Base-by-base conservation (phyloP, 2,888 invertebrate species). In the Coecobrya sp. region DNA sequence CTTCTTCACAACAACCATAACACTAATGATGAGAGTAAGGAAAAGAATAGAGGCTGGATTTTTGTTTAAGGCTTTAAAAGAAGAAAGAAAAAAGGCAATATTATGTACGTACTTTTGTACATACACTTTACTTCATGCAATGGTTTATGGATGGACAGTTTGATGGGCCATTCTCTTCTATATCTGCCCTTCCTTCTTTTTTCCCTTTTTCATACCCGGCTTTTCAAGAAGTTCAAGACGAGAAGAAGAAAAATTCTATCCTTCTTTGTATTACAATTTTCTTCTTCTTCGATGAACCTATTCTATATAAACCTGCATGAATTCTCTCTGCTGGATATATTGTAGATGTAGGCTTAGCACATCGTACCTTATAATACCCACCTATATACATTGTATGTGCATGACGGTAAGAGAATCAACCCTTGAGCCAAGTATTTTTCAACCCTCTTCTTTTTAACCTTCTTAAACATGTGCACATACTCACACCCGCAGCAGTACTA, bases 141-240 rank as follows among this genome's bases (percentile, higher is more conserved):
- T 42, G 65, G 73, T 52, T 87, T 87, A 87, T 87, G 87, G 87
- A 89, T 82, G 89, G 82, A 89, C 89, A 89, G 79, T 62, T 89
- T 89, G 82, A 89, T 89, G 89, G 82, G 42, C 89, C 79, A 79
- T 89, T 70, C 25, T 81, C 45, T 62, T 13, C 16, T 62, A 7
- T 79, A 16, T 79, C 82, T 79, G 89, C 89, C 89, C 79, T 88
- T 88, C 88, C 89, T 89, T 73, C 86, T 86, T 73, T 62, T 79
- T 19, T 79, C 59, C 36, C 36, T 25, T 68, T 65, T 52, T 89
- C 16, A 82, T 45, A 16, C 89, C 82, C 68, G 55, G 82, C 89
- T 79, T 81, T 86, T 76, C 55, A 27, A 49, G 45, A n/a, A n/a
- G n/a, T n/a, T n/a, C n/a, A n/a, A n/a, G n/a, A n/a, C n/a, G n/a